phyloP scores from a whole-genome alignment of 2,113 vertebrate genomes.

The Cebidichthys violaceus region DNA sequence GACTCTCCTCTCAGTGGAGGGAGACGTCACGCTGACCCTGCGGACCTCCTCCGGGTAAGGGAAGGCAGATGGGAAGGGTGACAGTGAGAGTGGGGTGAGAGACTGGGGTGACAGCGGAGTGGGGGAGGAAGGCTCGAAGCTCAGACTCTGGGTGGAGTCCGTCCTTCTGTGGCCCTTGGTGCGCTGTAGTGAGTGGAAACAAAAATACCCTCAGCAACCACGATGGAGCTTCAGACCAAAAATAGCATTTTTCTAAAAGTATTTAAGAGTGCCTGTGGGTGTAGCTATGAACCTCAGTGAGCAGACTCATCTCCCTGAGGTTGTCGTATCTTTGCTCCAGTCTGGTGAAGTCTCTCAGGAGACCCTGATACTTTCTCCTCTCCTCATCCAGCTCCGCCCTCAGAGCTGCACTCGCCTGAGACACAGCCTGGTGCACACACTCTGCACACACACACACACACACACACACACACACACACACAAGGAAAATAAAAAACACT shows the following conservation, averaged over 20 bases:
- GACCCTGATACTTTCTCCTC: conserved; percentile 79
- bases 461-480: background rate
- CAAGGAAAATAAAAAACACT: background rate
- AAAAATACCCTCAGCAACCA: background rate
- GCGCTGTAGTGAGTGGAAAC: conserved; percentile 58
- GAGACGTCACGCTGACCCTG: conserved; percentile 75
- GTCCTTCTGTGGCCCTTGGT: conserved; percentile 74
- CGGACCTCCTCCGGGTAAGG: conserved; percentile 72
- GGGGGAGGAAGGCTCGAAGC: conserved; percentile 70
- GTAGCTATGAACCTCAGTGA: conserved; percentile 77
- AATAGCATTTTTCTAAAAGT: background rate
- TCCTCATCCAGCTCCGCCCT: conserved; percentile 84
- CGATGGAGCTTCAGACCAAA: background rate
- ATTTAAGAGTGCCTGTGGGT: background rate
- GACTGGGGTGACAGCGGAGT: conserved; percentile 52
- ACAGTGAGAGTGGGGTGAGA: conserved; percentile 55
- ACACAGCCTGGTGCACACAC: conserved; percentile 52
- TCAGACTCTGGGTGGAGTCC: conserved; percentile 78
- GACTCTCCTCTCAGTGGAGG: conserved; percentile 56
- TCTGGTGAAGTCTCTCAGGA: conserved; percentile 83
- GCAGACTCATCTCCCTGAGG: conserved; percentile 81
- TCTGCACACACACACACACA: conserved; percentile 58
- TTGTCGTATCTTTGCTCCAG: conserved; percentile 87
- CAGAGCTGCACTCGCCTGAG: conserved; percentile 57
- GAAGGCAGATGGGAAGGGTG: conserved; percentile 67